A percentile compares a stretch with the other conserved stretches of the same genome.
phyloP scores from a whole-genome alignment of 2,113 vertebrate genomes.

The Hippopotamus amphibius region DNA sequence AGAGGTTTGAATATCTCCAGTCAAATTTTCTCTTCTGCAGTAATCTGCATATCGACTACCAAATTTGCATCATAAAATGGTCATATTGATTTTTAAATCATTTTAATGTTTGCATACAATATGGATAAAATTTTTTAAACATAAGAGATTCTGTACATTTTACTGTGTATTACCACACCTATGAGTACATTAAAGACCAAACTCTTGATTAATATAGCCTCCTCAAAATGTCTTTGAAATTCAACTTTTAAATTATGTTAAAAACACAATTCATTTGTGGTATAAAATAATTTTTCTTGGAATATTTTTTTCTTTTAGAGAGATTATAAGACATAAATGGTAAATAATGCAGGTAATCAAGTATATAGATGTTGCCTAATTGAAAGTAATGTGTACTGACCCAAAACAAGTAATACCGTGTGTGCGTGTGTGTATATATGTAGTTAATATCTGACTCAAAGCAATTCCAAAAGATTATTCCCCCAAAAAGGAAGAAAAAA shows the following conservation, averaged over 20 bases:
- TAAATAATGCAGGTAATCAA: conserved; percentile 35
- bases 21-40: background rate
- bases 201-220: background rate
- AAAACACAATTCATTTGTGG: background rate
- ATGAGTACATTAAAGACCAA: background rate
- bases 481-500: background rate
- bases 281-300: background rate
- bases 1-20: background rate
- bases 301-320: background rate
- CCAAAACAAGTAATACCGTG: background rate
- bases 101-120: background rate
- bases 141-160: background rate
- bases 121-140: background rate
- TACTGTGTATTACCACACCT: background rate
- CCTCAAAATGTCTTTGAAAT: background rate
- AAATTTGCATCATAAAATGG: background rate
- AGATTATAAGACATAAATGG: background rate
- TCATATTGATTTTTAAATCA: background rate
- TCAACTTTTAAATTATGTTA: background rate
- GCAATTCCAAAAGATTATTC: background rate
- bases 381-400: background rate
- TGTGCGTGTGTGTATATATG: background rate
- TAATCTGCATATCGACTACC: background rate
- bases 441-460: background rate
- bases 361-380: background rate